phyloP scores from a whole-genome alignment of 2,797 vertebrate species.

The Arremon aurantiirostris region DNA sequence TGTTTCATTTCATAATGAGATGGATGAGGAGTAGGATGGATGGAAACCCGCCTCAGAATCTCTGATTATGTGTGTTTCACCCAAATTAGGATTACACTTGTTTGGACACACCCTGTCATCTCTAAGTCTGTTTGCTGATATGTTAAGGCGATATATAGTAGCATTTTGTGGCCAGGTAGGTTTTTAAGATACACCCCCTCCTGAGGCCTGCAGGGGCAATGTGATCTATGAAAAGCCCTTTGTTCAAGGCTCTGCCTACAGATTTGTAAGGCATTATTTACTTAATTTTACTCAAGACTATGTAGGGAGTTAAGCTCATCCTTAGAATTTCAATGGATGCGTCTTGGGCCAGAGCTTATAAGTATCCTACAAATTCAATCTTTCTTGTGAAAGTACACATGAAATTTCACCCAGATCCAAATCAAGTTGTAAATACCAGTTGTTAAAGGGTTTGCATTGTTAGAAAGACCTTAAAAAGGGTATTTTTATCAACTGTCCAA shows the following conservation, averaged over 20 bases:
- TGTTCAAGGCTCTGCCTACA: neutral
- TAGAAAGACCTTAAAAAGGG: neutral
- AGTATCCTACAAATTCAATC: neutral
- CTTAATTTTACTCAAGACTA: neutral
- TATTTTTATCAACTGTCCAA: neutral
- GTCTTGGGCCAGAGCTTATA: neutral
- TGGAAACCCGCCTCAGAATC: neutral
- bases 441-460: neutral
- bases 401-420: neutral
- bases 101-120: neutral
- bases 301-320: rapidly evolving
- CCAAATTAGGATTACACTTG: neutral
- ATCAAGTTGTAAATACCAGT: neutral
- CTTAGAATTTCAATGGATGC: neutral
- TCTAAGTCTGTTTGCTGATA: neutral
- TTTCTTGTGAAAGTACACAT: neutral
- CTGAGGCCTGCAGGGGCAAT: neutral
- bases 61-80: neutral
- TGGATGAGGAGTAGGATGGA: neutral
- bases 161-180: neutral
- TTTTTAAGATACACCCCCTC: neutral
- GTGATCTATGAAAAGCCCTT: neutral
- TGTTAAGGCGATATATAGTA: neutral
- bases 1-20: neutral
- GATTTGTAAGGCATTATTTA: neutral